Percentiles rank a stretch among this genome's conserved stretches.
Conservation (phyloP, 35 echinoderm and acorn worm genomes). For the Diadema setosum region DNA sequence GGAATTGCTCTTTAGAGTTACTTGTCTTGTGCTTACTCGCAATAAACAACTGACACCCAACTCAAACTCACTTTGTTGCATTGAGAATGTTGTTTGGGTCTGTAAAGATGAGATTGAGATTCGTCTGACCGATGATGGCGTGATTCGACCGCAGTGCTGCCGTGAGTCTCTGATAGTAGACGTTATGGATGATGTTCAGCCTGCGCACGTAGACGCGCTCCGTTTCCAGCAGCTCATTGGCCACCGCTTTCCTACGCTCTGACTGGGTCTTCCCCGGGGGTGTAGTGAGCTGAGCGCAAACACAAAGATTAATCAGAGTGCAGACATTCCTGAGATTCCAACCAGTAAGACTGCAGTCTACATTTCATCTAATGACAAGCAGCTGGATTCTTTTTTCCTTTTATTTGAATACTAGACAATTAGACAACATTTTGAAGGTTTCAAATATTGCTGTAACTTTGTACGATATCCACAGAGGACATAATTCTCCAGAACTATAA, state of each 20-base stretch:
- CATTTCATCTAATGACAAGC: too few species aligned
- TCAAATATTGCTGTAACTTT: too few species aligned
- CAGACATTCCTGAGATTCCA: too few species aligned
- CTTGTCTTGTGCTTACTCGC: too few species aligned
- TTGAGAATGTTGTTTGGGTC: slow-evolving; percentile 59
- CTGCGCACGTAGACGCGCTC: slow-evolving; percentile 49
- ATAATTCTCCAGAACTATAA: too few species aligned
- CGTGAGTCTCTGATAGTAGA: slow-evolving; percentile 60
- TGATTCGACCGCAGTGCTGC: slow-evolving; percentile 81
- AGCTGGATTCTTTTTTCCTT: too few species aligned
- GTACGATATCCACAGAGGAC: too few species aligned
- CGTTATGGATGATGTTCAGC: slow-evolving; percentile 69
- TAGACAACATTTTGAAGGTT: too few species aligned
- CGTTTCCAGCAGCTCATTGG: slow-evolving; percentile 49
- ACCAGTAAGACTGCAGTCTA: too few species aligned
- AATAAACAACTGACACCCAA: too few species aligned
- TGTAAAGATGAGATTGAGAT: slow-evolving; percentile 81
- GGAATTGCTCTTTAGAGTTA: too few species aligned
- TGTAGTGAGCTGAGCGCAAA: background rate
- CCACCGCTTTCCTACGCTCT: slow-evolving; percentile 21
- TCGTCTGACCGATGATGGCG: slow-evolving; percentile 85
- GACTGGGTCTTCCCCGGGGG: slow-evolving; percentile 12
- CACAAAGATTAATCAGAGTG: background rate
- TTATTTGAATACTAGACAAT: too few species aligned
- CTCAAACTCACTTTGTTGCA: slow-evolving; percentile 49